These are phyloP conservation scores for Agonopterix subpropinquella DNA, from an alignment of 2,888 invertebrate species.

Conservation along the genomic window DNA sequence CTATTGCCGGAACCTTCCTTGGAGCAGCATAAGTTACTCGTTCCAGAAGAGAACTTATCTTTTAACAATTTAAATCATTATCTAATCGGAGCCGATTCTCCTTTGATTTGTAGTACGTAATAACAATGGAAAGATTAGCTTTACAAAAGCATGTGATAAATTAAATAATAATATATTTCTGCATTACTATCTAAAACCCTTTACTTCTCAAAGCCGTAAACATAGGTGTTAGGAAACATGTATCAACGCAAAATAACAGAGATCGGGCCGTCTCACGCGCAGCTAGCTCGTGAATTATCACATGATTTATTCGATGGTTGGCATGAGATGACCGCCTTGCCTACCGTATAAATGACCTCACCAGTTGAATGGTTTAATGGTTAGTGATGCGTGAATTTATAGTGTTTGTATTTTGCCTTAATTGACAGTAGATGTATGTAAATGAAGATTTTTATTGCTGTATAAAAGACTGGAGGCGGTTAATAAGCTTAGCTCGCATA, in stretches of 20 bases:
- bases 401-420: neutral
- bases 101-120: no score
- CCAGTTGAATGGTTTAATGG: neutral
- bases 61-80: no score
- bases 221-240: neutral
- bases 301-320: neutral
- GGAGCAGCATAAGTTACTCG: no score
- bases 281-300: neutral
- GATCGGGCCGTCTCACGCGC: neutral
- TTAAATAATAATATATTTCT: no score
- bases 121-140: no score
- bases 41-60: no score
- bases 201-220: neutral
- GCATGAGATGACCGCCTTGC: neutral
- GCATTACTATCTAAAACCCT: neutral
- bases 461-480: no score
- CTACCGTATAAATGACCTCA: neutral
- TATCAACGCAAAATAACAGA: neutral
- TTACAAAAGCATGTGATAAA: no score
- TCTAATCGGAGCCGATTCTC: no score
- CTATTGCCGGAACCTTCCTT: no score
- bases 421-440: neutral
- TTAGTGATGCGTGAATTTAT: constrained; percentile 1
- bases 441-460: neutral
- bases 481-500: no score